Evolutionary conservation across 2,113 vertebrate species (phyloP), one percentile per base, ranked within the genome.

Genomic region (Callipepla californica): DNA sequence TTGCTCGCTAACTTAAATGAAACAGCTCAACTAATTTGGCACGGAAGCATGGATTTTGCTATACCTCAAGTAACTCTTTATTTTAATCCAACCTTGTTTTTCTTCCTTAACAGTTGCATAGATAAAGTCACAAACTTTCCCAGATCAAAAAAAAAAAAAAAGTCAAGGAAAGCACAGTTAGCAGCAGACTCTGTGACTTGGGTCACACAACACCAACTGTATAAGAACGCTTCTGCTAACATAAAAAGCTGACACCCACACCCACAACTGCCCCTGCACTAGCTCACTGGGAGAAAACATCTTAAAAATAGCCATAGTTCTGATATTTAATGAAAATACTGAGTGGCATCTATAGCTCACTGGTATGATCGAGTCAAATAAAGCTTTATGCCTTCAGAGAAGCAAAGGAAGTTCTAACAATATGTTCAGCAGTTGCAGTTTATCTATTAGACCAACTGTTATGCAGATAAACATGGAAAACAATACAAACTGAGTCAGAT

Each of bases 121-220:
- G 53, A 7, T 13, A 62, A 68, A 0, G 0, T 67, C 30, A 83
- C 22, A 63, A 62, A 53, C 23, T 34, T 70, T 58, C 38, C n/a
- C n/a, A n/a, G n/a, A n/a, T n/a, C n/a, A 36, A 73, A 80, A 77
- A 28, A 65, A 74, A 89, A 57, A 22, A 32, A 68, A 59, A 70
- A 89, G 11, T 2, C 4, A 73, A 63, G 22, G 7, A 42, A 84
- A 69, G 14, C 19, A 40, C 10, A 70, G 7, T 1, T 84, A 20
- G 13, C n/a, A 51, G 13, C 18, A 72, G 48, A 50, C 40, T 40
- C 40, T 10, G 40, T 40, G 40, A 40, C 22, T 40, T 34, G 7
- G 19, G 19, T 8, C 3, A 0, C 3, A 0, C 34, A 77, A 84
- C 26, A 72, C 34, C 38, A 82, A 51, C 5, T 25, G 8, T 1